Evolutionary conservation across 2,113 vertebrate genomes (phyloP).

Genomic region (Microcebus ravelobensis): DNA sequence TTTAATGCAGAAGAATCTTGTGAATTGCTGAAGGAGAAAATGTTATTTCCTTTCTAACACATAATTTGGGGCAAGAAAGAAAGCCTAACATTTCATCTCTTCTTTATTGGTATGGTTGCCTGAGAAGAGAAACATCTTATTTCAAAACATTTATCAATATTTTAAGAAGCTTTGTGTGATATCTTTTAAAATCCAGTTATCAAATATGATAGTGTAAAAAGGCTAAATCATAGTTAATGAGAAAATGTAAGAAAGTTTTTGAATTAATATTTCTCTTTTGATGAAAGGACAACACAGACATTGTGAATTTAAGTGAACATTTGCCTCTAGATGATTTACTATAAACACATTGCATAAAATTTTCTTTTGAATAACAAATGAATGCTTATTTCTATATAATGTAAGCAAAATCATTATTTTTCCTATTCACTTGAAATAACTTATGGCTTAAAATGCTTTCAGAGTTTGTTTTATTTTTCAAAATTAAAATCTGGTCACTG

Average conservation of each 20-base stretch:
- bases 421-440: slow-evolving; percentile 59
- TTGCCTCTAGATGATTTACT: slow-evolving; percentile 37
- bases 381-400: slow-evolving; percentile 65
- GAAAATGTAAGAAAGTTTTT: slow-evolving; percentile 48
- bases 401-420: slow-evolving; percentile 61
- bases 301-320: slow-evolving; percentile 50
- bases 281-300: background rate
- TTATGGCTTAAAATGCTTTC: slow-evolving; percentile 91
- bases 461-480: slow-evolving; percentile 77
- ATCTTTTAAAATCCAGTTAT: slow-evolving; percentile 12
- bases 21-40: background rate
- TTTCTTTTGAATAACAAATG: slow-evolving; percentile 57
- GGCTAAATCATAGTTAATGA: slow-evolving; percentile 56
- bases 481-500: slow-evolving; percentile 77
- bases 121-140: slow-evolving; percentile 12
- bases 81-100: slow-evolving; percentile 1
- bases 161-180: slow-evolving; percentile 43
- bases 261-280: slow-evolving; percentile 32
- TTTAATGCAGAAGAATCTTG: background rate
- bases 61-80: background rate
- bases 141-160: slow-evolving; percentile 1
- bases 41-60: slow-evolving; percentile 21
- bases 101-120: background rate
- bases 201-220: background rate
- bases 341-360: slow-evolving; percentile 67